Evolutionary conservation across 2,113 vertebrate genomes (phyloP), one percentile per base, ranked within the genome.

Genomic region (Pleuronectes platessa): DNA sequence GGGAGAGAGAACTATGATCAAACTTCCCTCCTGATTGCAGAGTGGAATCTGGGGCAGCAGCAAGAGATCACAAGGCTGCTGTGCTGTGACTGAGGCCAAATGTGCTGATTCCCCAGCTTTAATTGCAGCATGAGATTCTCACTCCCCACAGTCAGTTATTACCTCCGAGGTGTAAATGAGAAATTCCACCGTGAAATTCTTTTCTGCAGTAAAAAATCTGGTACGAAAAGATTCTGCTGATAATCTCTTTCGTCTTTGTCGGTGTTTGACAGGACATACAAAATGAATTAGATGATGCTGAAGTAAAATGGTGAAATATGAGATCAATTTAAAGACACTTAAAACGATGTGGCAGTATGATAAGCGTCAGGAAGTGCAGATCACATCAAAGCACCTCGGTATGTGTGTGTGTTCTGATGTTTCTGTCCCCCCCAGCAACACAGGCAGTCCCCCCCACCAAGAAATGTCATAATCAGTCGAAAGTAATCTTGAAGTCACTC

Each of bases 101-200:
- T 70, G 20, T 74, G 86, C 79, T 78, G 81, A 86, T 72, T 78
- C 31, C 31, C 61, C 74, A 60, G 61, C 54, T 86, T 85, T 68
- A 79, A 71, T 73, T 74, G 76, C 72, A 37, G 54, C 26, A 9
- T 40, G 67, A 79, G 63, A 40, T 1, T 1, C 56, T 77, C 61
- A 12, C 61, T 58, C 61, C 42, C 11, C 18, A 59, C 63, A 59
- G 66, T 11, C 54, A 20, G 23, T 27, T 27, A n/a, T 65, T 61
- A 69, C 63, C 15, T 71, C 79, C 40, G 58, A 62, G 15, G 71
- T 71, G 55, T 60, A 68, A 73, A 66, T 62, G 21, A n/a, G 53
- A 60, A 35, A 45, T 59, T n/a, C n/a, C 23, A 2, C n/a, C 2
- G 15, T 42, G 5, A 63, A 37, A 40, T 35, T 53, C 40, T 35